Conservation (phyloP, 1,140 invertebrate genomes). For the Lepidurus apus region DNA sequence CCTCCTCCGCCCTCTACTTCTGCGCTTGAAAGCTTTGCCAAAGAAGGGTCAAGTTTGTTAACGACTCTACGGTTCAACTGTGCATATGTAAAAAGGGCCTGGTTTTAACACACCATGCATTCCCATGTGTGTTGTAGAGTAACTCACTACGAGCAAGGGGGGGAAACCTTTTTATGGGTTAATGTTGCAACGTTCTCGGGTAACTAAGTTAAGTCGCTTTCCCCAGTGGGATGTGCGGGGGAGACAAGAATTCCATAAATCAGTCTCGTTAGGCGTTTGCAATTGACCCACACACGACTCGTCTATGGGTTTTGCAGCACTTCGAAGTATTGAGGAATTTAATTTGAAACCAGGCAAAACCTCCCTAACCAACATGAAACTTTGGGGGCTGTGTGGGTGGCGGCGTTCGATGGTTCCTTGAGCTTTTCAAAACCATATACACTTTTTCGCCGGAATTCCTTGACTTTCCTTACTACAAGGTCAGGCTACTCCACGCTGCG, state of each 20-base stretch:
- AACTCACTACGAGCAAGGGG: background rate
- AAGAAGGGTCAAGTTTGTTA: constrained; percentile 13
- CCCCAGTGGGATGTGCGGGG: background rate
- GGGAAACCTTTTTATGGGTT: background rate
- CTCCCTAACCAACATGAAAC: too few species aligned
- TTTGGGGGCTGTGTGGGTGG: background rate
- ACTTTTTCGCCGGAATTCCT: background rate
- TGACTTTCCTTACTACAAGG: background rate
- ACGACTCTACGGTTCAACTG: constrained; percentile 2
- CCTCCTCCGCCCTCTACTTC: background rate
- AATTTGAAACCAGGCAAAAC: background rate
- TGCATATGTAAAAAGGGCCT: background rate
- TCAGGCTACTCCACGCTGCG: background rate
- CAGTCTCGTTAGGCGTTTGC: constrained; percentile 17
- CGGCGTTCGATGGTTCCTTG: too few species aligned
- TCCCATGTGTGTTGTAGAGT: constrained; percentile 7
- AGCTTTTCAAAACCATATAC: background rate
- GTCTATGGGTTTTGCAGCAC: background rate
- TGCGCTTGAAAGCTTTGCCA: background rate
- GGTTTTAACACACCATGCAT: background rate
- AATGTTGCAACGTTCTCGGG: background rate
- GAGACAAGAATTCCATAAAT: constrained; percentile 1
- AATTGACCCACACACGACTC: background rate
- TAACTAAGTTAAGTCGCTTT: background rate
- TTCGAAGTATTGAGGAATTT: background rate